phyloP scores from a whole-genome alignment of 2,888 invertebrate genomes.

The Pyrrhosoma nymphula region DNA sequence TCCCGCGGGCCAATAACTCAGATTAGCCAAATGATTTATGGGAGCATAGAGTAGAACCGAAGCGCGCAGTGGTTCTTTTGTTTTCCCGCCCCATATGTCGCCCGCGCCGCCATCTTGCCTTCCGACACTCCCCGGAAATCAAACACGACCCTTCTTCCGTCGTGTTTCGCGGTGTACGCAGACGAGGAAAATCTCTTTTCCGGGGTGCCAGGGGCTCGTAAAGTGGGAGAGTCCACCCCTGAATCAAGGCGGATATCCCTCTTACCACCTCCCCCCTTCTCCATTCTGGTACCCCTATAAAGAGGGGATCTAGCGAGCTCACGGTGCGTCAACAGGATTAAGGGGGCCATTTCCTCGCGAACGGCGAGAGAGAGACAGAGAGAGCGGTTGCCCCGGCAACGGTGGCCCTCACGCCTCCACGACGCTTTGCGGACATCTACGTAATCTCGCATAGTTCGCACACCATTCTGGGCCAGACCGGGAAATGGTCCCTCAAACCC shows the following conservation, averaged over 20 bases:
- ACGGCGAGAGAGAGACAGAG: too few species aligned
- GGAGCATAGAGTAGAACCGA: neutral
- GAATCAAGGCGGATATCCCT: neutral
- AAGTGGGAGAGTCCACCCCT: neutral
- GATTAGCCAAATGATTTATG: neutral
- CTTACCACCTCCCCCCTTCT: neutral
- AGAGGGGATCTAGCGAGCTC: neutral
- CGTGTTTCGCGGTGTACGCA: neutral
- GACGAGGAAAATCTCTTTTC: neutral
- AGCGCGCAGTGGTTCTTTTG: neutral
- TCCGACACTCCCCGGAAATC: neutral
- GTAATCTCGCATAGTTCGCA: neutral
- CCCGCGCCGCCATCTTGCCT: conserved; percentile 14
- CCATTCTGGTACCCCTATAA: neutral
- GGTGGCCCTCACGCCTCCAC: neutral
- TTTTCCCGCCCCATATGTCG: neutral
- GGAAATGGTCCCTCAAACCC: too few species aligned
- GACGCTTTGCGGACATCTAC: neutral
- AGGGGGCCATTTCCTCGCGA: neutral
- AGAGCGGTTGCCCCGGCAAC: neutral
- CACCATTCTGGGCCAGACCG: neutral
- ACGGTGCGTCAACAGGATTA: conserved; percentile 34
- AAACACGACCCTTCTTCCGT: neutral
- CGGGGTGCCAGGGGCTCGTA: neutral
- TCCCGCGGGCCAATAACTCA: neutral